Evolutionary conservation across 2,113 vertebrate genomes (phyloP).

Genomic region (Sphyrna mokarran): DNA sequence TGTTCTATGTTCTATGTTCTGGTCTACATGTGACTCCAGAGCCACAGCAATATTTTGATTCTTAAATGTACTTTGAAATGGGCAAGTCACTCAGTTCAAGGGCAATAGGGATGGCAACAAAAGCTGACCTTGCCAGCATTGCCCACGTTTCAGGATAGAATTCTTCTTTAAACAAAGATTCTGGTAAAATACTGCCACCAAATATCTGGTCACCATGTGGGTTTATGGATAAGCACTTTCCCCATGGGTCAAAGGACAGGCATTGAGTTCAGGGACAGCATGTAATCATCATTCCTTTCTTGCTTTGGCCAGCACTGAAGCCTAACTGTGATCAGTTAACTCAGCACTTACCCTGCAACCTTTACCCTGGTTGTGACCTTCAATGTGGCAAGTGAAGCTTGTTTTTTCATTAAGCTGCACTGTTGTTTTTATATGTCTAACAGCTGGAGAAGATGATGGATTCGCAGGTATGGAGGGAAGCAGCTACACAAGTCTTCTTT

Average conservation of each 20-base stretch:
- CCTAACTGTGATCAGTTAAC: not conserved
- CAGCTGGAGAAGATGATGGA: slow-evolving; percentile 98
- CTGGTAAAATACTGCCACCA: not conserved
- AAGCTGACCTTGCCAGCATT: not conserved
- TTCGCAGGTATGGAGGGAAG: slow-evolving; percentile 93
- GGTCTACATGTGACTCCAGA: not conserved
- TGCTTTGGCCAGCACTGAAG: not conserved
- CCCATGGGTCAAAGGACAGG: no score
- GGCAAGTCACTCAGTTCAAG: not conserved
- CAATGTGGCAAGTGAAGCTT: not conserved
- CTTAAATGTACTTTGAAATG: not conserved
- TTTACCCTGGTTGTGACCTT: not conserved
- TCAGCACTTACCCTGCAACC: not conserved
- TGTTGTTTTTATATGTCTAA: not conserved
- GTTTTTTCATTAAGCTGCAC: not conserved
- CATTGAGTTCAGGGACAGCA: not conserved
- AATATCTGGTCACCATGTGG: not conserved
- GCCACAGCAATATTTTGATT: not conserved
- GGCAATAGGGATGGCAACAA: no score
- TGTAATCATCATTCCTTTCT: not conserved
- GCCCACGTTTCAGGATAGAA: not conserved
- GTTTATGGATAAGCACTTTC: not conserved
- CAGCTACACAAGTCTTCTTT: slow-evolving; percentile 95
- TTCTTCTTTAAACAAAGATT: not conserved
- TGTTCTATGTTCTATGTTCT: no score